Evolutionary conservation across 2,113 vertebrate species (phyloP), one percentile per base, ranked within the genome.

Genomic region (Uria aalge): DNA sequence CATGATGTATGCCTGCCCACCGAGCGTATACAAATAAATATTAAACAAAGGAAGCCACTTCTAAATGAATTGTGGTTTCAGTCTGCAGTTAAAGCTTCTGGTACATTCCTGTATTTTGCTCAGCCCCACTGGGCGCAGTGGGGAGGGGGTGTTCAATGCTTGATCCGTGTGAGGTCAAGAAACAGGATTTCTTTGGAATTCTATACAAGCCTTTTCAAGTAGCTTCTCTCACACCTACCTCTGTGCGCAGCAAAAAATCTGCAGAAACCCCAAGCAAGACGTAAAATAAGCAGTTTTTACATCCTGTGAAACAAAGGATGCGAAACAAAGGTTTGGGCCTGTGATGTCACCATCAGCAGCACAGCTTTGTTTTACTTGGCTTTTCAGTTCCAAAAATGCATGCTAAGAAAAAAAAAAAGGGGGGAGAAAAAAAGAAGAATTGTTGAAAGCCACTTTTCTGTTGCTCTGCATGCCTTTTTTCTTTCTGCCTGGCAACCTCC

Each of bases 401-500:
- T 1, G 1, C 41, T 53, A 7, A 56, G 23, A 27, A 34, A 62
- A 52, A 57, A 64, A 64, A 34, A 40, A 40, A 9, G 56, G 5
- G 12, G 36, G 36, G 41, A 41, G 32, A 41, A 26, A 40, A 40
- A 8, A 47, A 12, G 10, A 60, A 5, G 11, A 40, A 68, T 38
- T 85, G 36, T 66, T 86, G 38, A 92, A 92, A 90, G 55, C n/a
- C 50, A 57, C 72, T 94, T 56, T 90, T 88, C 38, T 80, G 57
- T 82, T 85, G 62, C 91, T 94, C 84, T 95, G 86, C 47, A 6
- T 64, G 90, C 66, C 80, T 95, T 68, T 76, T 89, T 73, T 75
- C 59, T 68, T 93, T 29, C 63, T 90, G 91, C 91, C 90, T 78
- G 67, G 84, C 94, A 92, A 72, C 89, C 92, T 96, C 91, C 94